Evolutionary conservation across 1,140 invertebrate genomes (phyloP), one percentile per base, ranked within the genome.

Genomic region (Drosophila ogumai): DNA sequence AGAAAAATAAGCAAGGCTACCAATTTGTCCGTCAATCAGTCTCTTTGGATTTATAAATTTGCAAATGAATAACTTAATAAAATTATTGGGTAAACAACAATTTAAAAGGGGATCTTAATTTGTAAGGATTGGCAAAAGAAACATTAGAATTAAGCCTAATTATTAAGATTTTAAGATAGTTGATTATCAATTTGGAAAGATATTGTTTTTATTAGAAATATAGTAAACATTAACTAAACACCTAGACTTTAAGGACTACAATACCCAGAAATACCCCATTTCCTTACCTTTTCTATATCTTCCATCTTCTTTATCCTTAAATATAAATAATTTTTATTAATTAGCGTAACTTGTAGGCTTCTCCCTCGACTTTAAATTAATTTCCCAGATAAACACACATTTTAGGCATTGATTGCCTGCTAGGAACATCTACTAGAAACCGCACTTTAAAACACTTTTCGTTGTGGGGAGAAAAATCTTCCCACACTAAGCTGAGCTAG

Each of bases 381-480:
- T 71, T 68, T 71, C 6, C 10, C 28, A 38, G 22, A n/a, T 22
- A 22, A 41, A 50, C 17, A 31, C 32, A 19, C 10, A 22, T 10
- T 61, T 46, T 40, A 4, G 25, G 31, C 34, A 38, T 54, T 54
- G 52, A 54, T 38, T 77, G 50, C 41, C 19, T 47, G 40, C 41
- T 25, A 43, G 10, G 19, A 31, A 56, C 68, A 69, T 63, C 52
- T 52, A 49, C 38, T 36, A 41, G 22, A 38, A 52, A 68, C 49
- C 44, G 66, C 66, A 68, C 66, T 68, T 68, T 68, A 22, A 32
- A 50, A 41, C 34, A 43, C 34, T 69, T 68, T 68, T 43, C n/a
- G 3, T 9, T 43, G 65, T 34, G 63, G 52, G 52, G 50, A 19
- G 46, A 22, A 72, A 69, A 88, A 88, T 88, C 77, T 88, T 88